Conservation (phyloP, 2,113 vertebrate species). For the Malurus cyaneus region DNA sequence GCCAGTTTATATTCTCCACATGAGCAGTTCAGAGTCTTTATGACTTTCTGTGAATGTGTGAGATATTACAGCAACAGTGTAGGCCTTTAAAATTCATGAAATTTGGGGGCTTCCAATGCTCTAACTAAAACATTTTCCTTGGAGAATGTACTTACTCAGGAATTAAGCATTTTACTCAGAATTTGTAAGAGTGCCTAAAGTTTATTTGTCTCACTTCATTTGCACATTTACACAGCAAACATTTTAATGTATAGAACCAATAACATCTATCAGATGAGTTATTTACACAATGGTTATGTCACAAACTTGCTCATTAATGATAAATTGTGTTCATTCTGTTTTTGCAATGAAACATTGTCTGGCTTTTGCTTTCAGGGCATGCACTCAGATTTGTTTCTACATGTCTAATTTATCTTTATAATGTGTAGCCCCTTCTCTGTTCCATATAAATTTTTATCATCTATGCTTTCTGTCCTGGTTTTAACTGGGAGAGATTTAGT, state of each 20-base stretch:
- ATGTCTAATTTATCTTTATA: neutral
- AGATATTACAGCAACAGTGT: neutral
- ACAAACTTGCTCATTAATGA: neutral
- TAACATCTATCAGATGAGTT: neutral
- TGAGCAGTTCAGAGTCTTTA: neutral
- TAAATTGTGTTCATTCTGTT: neutral
- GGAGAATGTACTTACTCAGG: neutral
- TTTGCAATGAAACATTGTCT: neutral
- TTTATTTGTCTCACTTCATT: neutral
- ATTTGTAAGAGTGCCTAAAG: neutral
- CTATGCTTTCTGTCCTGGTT: neutral
- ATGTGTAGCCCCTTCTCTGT: neutral
- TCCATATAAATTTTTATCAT: neutral
- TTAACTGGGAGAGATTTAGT: neutral
- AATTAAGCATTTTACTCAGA: neutral
- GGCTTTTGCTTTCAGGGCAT: neutral
- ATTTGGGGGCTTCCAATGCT: neutral
- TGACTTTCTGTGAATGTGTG: neutral
- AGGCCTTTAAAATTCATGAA: neutral
- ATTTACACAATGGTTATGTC: neutral
- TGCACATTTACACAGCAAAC: neutral
- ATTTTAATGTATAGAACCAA: neutral
- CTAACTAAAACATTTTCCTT: neutral
- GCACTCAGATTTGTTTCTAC: neutral
- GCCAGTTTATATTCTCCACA: neutral